phyloP scores from a whole-genome alignment of 2,113 vertebrate species.

The Istiophorus platypterus region DNA sequence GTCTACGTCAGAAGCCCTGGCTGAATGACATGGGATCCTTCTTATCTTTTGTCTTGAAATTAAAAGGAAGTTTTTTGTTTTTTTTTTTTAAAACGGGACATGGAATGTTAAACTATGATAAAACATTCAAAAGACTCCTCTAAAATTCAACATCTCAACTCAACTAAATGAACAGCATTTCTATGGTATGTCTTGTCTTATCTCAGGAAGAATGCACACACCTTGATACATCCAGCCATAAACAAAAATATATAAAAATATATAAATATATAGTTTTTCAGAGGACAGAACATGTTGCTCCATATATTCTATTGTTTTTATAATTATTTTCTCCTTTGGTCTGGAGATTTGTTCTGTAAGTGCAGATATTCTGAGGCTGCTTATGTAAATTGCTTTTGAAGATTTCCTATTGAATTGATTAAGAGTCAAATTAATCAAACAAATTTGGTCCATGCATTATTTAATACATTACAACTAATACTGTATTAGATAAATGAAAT shows the following conservation, averaged over 20 bases:
- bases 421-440: not conserved
- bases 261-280: not conserved
- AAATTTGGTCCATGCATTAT: not conserved
- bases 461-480: not conserved
- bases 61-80: conserved; percentile 8
- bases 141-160: not conserved
- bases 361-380: not conserved
- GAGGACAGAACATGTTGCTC: not conserved
- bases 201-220: not conserved
- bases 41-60: conserved; percentile 5
- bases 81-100: too few relatives aligned
- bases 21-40: not conserved
- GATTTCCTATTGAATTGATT: not conserved
- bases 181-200: not conserved
- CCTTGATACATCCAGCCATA: not conserved
- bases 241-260: too few relatives aligned
- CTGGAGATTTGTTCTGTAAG: not conserved
- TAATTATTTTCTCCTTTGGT: not conserved
- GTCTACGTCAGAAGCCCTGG: not conserved
- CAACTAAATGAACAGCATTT: not conserved
- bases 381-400: not conserved
- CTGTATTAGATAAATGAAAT: not conserved
- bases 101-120: conserved; percentile 16
- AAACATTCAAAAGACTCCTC: conserved; percentile 21
- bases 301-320: not conserved